These are phyloP conservation scores for Lysandra coridon DNA, from an alignment of 2,888 invertebrate species.

Conservation along the genomic window DNA sequence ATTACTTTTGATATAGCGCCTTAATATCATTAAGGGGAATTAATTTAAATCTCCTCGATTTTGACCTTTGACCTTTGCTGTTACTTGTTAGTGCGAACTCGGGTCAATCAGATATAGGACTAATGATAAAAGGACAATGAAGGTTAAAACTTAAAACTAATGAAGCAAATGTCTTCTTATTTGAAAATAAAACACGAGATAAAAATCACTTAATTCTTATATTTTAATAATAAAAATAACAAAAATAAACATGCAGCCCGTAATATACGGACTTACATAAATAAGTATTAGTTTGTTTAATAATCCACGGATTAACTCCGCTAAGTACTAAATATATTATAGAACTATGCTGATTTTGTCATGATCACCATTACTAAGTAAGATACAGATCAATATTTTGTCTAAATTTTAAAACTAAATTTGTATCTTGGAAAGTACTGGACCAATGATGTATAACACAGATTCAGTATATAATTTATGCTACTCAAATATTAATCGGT, in stretches of 20 bases:
- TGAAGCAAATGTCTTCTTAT: background rate
- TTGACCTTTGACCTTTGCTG: too few species aligned
- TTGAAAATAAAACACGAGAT: constrained; percentile 18
- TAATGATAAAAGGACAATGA: too few species aligned
- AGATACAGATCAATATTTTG: constrained; percentile 48
- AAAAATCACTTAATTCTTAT: constrained; percentile 42
- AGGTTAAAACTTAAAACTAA: too few species aligned
- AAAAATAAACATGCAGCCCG: constrained; percentile 69
- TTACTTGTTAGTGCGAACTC: too few species aligned
- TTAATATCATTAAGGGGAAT: too few species aligned
- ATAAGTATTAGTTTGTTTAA: constrained; percentile 28
- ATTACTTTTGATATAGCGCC: too few species aligned
- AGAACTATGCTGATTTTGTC: constrained; percentile 66
- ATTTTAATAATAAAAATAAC: constrained; percentile 61
- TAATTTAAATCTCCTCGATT: too few species aligned
- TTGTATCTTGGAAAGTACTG: constrained; percentile 40
- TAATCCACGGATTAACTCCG: constrained; percentile 46
- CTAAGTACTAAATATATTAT: constrained; percentile 42
- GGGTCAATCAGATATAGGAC: too few species aligned
- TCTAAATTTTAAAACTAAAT: constrained; percentile 34
- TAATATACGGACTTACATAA: constrained; percentile 66
- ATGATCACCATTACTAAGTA: constrained; percentile 56
- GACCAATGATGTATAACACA: constrained; percentile 35
- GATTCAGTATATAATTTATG: constrained; percentile 21
- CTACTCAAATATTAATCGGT: constrained; percentile 33